Base-by-base conservation (phyloP, 2,797 vertebrate genomes). In the Poecile montanus region DNA sequence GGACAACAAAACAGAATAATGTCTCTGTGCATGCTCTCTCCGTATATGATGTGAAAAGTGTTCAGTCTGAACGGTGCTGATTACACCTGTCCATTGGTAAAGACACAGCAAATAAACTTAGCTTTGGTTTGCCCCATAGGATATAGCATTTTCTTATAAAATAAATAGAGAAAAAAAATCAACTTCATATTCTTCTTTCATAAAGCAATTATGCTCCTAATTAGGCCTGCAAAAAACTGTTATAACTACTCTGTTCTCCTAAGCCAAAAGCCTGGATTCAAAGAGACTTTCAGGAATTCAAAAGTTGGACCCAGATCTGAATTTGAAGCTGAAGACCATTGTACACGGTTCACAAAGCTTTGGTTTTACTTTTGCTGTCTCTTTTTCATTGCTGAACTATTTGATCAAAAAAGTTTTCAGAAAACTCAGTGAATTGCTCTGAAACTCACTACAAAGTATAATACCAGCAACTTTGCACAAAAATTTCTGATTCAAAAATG, bases 401-500 rank as follows among this genome's bases (percentile, higher is more conserved):
- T 88, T 84, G 53, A 90, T 91, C n/a, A 9, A 86, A 75, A 90
- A 93, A 57, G n/a, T 53, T 34, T 12, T 13, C n/a, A 66, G 82
- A 94, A 68, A 77, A 23, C n/a, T 54, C 61, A 83, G 54, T 51
- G 51, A 81, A 44, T 54, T 71, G 61, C 67, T 87, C 56, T 87
- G 87, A 96, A 97, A 94, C 40, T 66, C 30, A 86, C 47, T 86
- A 91, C 50, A 82, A 95, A 93, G 26, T 53, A 13, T 40, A 86
- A 47, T 48, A 76, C 21, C 5, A 7, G 48, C 25, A 65, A 17
- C 40, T 91, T 94, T 34, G 50, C 66, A 74, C 72, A 95, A 94
- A 92, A 93, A 48, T 38, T 36, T 66, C 57, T 70, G 29, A 85
- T 53, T 83, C 81, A 29, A 57, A 65, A 92, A 77, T 84, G 15